Evolutionary conservation across 1,140 invertebrate species (phyloP).

Genomic region (Melipona quadrifasciata): DNA sequence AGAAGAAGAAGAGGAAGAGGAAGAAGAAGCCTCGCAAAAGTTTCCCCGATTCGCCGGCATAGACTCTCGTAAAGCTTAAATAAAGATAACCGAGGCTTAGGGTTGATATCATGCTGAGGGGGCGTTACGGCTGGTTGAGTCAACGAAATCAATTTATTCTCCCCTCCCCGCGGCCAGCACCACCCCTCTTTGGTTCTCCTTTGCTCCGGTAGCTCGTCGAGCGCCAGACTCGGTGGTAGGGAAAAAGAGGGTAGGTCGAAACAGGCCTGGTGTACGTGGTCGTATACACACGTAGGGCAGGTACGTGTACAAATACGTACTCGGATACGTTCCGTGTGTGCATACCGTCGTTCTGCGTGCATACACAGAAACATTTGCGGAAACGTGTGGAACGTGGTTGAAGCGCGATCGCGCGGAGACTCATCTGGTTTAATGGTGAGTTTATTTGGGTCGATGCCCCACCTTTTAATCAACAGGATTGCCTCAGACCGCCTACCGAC

Average conservation of each 20-base stretch:
- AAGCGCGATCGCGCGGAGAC: conserved; percentile 69
- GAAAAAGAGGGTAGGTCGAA: conserved; percentile 61
- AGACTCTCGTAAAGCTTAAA: conserved; percentile 81
- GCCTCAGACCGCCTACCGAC: conserved; percentile 68
- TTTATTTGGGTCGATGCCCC: conserved; percentile 74
- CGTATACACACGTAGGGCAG: neutral
- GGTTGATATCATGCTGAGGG: conserved; percentile 80
- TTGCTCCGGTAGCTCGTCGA: conserved; percentile 44
- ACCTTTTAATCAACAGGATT: conserved; percentile 74
- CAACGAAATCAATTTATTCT: conserved; percentile 82
- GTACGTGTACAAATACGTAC: conserved; percentile 3
- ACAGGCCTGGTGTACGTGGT: conserved; percentile 40
- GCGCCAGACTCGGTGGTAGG: conserved; percentile 42
- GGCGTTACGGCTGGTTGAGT: conserved; percentile 81
- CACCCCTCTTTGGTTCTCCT: conserved; percentile 55
- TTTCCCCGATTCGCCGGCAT: conserved; percentile 71
- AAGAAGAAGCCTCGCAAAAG: conserved; percentile 46
- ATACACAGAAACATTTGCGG: conserved; percentile 24
- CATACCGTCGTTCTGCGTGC: neutral
- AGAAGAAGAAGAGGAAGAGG: conserved; percentile 22
- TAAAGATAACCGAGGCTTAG: conserved; percentile 81
- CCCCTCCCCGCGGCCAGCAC: conserved; percentile 64
- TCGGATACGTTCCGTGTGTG: neutral
- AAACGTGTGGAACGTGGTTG: conserved; percentile 59
- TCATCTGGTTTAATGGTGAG: conserved; percentile 73